Conservation (phyloP, 2,888 invertebrate genomes). For the Saturnia pavonia region DNA sequence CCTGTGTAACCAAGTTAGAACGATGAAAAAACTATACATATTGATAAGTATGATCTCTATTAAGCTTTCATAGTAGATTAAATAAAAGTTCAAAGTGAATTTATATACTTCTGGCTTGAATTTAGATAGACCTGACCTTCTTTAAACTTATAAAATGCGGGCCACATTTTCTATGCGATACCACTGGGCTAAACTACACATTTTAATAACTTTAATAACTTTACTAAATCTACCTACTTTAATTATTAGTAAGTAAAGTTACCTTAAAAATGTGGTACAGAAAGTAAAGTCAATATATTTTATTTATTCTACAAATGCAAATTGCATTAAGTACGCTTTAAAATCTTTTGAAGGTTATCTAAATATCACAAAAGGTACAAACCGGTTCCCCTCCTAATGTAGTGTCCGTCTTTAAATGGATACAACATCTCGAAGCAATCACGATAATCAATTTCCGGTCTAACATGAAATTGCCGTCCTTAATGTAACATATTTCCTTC, state of each 20-base stretch:
- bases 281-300: background rate
- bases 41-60: background rate
- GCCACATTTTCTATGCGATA: background rate
- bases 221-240: background rate
- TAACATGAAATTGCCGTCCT: conserved; percentile 19
- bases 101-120: background rate
- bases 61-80: background rate
- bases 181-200: too few relatives aligned
- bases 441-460: conserved; percentile 20
- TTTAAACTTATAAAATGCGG: background rate
- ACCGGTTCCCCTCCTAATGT: background rate
- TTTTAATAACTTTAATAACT: background rate
- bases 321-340: background rate
- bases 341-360: conserved; percentile 1
- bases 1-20: background rate
- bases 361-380: background rate
- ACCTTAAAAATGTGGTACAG: background rate
- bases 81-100: background rate
- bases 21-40: background rate
- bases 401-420: conserved; percentile 18
- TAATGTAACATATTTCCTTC: conserved; percentile 35
- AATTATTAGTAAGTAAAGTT: too few relatives aligned
- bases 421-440: conserved; percentile 17
- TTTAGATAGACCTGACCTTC: background rate
- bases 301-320: background rate